A percentile compares a stretch with the other conserved stretches of the same genome.
Evolutionary conservation across 2,113 vertebrate species (phyloP).

Genomic region (Ictidomys tridecemlineatus): DNA sequence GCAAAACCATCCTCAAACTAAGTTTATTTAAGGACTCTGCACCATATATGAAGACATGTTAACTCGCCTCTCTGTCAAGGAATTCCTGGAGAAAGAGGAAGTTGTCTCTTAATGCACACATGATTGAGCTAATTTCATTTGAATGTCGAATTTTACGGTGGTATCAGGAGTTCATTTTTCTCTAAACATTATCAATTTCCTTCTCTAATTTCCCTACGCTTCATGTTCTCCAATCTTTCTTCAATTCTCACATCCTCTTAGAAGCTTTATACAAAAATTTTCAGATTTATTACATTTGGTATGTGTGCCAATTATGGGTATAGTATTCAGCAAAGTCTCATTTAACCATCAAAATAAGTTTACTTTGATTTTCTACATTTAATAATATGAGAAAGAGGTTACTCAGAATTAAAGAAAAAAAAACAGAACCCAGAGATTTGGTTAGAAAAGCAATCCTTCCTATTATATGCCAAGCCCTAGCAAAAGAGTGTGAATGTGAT

Average conservation of each 20-base stretch:
- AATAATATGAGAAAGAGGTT: not conserved
- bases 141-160: not conserved
- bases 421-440: not conserved
- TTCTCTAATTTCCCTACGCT: not conserved
- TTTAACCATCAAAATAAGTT: not conserved
- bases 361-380: not conserved
- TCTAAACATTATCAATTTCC: not conserved
- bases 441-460: conserved; percentile 24
- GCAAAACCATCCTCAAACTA: conserved; percentile 2
- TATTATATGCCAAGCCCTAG: not conserved
- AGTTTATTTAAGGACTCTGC: not conserved
- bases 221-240: not conserved
- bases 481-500: not conserved
- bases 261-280: not conserved
- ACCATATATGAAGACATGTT: not conserved
- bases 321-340: not conserved
- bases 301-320: not conserved
- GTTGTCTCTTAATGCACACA: not conserved
- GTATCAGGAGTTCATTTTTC: not conserved
- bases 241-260: not conserved
- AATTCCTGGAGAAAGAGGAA: not conserved
- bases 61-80: not conserved
- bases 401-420: not conserved
- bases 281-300: not conserved
- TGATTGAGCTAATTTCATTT: not conserved